phyloP scores from a whole-genome alignment of 2,888 invertebrate species.

The Agrochola lota region DNA sequence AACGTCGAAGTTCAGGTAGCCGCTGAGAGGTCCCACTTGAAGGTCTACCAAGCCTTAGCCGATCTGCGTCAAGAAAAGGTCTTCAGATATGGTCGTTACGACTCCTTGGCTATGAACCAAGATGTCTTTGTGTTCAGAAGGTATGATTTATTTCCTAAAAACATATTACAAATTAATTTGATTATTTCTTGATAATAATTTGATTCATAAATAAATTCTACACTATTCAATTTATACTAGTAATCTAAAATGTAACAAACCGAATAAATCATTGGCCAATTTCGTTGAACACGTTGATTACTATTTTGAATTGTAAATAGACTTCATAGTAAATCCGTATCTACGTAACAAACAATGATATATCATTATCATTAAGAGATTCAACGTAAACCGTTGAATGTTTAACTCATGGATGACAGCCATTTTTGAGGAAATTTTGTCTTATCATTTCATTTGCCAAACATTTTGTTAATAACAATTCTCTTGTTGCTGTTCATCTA shows the following conservation, averaged over 20 bases:
- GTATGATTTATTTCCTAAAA: constrained; percentile 70
- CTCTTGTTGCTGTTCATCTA: neutral
- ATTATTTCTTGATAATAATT: neutral
- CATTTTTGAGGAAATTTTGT: neutral
- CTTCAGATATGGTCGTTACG: constrained; percentile 89
- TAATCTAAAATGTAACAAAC: neutral
- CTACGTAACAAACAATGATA: neutral
- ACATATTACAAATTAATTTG: too few species aligned
- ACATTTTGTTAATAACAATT: neutral
- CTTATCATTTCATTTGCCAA: neutral
- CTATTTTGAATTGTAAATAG: neutral
- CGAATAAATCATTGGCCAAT: neutral
- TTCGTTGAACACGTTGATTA: constrained; percentile 3
- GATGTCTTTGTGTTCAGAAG: constrained; percentile 90
- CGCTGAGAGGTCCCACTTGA: constrained; percentile 89
- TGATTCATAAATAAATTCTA: neutral
- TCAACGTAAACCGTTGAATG: neutral
- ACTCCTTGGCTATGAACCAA: constrained; percentile 88
- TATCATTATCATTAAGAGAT: neutral
- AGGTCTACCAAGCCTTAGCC: constrained; percentile 91
- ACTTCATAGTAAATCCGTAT: neutral
- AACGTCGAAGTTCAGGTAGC: constrained; percentile 91
- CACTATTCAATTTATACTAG: neutral
- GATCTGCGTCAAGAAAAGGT: constrained; percentile 88
- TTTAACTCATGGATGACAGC: neutral